phyloP scores from a whole-genome alignment of 2,113 vertebrate genomes.

The Rostratula benghalensis region DNA sequence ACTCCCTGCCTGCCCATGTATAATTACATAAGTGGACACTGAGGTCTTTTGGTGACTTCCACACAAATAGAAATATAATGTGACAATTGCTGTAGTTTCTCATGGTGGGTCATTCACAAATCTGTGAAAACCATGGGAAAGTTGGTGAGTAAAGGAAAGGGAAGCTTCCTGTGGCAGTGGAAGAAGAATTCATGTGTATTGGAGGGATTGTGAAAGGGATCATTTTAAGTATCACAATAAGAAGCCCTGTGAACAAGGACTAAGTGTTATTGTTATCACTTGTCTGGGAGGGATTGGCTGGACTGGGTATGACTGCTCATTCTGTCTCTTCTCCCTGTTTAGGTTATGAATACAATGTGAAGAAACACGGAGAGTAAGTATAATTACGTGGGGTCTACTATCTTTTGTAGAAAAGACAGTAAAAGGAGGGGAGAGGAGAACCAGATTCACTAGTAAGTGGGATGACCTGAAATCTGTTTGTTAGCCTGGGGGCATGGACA shows the following conservation, averaged over 20 bases:
- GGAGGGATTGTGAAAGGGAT: background rate
- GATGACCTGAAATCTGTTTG: background rate
- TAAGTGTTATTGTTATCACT: background rate
- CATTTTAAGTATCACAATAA: background rate
- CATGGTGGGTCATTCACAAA: background rate
- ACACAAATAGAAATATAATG: background rate
- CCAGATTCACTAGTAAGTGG: background rate
- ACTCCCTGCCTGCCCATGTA: background rate
- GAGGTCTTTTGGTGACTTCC: background rate
- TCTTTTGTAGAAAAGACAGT: background rate
- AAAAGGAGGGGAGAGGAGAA: background rate
- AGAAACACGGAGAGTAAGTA: constrained; percentile 68
- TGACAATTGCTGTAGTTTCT: background rate
- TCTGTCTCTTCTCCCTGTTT: background rate
- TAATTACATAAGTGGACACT: too few species aligned
- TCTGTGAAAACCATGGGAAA: background rate
- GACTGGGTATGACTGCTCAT: background rate
- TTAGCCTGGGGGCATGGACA: background rate
- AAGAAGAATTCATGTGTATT: background rate
- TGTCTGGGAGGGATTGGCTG: background rate
- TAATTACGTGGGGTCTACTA: background rate
- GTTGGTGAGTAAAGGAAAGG: background rate
- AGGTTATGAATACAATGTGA: constrained; percentile 69
- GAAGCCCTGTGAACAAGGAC: background rate
- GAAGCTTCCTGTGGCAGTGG: background rate